Conservation (phyloP, 1,140 invertebrate genomes). For the Polypedilum pembai region DNA sequence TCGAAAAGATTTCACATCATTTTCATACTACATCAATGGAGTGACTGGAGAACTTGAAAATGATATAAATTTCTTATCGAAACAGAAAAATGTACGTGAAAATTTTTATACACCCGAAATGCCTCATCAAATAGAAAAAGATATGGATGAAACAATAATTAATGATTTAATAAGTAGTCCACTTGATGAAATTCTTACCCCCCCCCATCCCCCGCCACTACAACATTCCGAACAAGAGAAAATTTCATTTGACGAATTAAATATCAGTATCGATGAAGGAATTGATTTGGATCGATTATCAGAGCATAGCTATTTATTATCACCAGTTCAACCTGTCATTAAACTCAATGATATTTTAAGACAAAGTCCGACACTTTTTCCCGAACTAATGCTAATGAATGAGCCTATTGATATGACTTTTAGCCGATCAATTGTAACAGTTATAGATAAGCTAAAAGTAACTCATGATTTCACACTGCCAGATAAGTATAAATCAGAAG, state of each 20-base stretch:
- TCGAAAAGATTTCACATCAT: conserved; percentile 15
- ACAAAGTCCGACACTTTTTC: background rate
- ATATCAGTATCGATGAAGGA: background rate
- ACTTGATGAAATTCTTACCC: background rate
- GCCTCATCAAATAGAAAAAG: background rate
- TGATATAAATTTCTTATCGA: background rate
- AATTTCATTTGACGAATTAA: background rate
- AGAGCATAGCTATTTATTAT: background rate
- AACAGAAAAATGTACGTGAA: background rate
- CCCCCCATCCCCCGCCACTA: background rate
- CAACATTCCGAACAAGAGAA: background rate
- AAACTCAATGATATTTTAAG: background rate
- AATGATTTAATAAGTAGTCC: background rate
- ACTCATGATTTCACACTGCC: background rate
- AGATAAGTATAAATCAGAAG: background rate
- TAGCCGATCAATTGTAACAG: background rate
- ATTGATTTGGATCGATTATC: background rate
- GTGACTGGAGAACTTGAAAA: background rate
- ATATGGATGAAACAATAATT: background rate
- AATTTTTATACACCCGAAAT: background rate
- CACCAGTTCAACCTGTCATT: background rate
- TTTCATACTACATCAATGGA: background rate
- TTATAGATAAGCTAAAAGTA: background rate
- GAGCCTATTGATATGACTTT: background rate
- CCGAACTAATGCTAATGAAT: background rate